phyloP scores from a whole-genome alignment of 1,140 invertebrate species.

The Diachasma alloeum region DNA sequence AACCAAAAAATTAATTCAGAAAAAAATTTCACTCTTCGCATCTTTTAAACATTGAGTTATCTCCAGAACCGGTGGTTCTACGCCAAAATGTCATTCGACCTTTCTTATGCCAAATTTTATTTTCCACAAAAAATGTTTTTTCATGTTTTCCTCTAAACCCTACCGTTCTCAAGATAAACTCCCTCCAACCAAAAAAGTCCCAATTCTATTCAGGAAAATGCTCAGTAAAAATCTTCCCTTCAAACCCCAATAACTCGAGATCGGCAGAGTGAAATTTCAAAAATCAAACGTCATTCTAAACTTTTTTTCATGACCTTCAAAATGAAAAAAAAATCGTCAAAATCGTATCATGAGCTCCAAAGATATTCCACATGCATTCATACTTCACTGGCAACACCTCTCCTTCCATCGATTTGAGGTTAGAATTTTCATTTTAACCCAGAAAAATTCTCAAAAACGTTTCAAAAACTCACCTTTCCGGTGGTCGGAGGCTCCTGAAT shows the following conservation, averaged over 20 bases:
- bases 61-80: not conserved
- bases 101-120: not conserved
- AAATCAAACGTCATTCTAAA: too few relatives aligned
- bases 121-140: not conserved
- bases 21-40: too few relatives aligned
- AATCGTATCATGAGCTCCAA: not conserved
- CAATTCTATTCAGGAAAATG: too few relatives aligned
- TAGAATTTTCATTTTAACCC: not conserved
- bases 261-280: too few relatives aligned
- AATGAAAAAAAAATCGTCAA: too few relatives aligned
- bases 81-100: not conserved
- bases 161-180: not conserved
- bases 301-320: too few relatives aligned
- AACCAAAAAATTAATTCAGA: too few relatives aligned
- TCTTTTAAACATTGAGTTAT: not conserved
- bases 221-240: too few relatives aligned
- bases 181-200: too few relatives aligned
- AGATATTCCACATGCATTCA: not conserved
- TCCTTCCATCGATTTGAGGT: not conserved
- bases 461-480: constrained; percentile 78
- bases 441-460: not conserved
- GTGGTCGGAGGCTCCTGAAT: constrained; percentile 95
- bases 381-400: not conserved
- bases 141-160: constrained; percentile 2
- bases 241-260: too few relatives aligned